phyloP scores from a whole-genome alignment of 2,888 invertebrate species.

The Marronus borbonicus region DNA sequence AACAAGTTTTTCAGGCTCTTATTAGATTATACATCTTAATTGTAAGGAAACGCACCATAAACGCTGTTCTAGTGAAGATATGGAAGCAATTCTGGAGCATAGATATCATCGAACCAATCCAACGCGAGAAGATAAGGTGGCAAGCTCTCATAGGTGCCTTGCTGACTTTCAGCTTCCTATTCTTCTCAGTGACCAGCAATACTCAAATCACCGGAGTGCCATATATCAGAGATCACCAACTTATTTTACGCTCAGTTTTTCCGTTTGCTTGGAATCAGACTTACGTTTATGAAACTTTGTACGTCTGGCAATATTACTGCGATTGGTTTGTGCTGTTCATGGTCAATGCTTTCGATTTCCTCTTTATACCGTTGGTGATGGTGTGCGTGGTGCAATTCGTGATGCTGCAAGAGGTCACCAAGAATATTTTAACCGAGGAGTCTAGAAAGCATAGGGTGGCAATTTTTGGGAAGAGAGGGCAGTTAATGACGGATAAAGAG shows the following conservation, averaged over 20 bases:
- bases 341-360: slow-evolving; percentile 47
- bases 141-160: slow-evolving; percentile 4
- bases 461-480: slow-evolving; percentile 39
- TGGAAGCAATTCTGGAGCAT: slow-evolving; percentile 51
- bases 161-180: slow-evolving; percentile 9
- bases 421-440: slow-evolving; percentile 34
- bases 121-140: background rate
- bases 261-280: slow-evolving; percentile 52
- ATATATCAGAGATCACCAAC: slow-evolving; percentile 28
- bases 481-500: slow-evolving; percentile 35
- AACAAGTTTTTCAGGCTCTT: slow-evolving; percentile 23
- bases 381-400: slow-evolving; percentile 45
- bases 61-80: slow-evolving; percentile 38
- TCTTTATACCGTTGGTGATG: slow-evolving; percentile 47
- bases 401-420: slow-evolving; percentile 54
- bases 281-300: slow-evolving; percentile 55
- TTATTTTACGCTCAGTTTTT: slow-evolving; percentile 52
- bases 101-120: slow-evolving; percentile 11
- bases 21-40: slow-evolving; percentile 46
- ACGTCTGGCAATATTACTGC: slow-evolving; percentile 52
- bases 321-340: slow-evolving; percentile 50
- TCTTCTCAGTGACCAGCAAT: slow-evolving; percentile 36
- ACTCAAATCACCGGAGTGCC: slow-evolving; percentile 43
- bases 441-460: slow-evolving; percentile 26
- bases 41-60: slow-evolving; percentile 32